Conservation (phyloP, 2,113 vertebrate genomes). For the Sebastes schlegelii region DNA sequence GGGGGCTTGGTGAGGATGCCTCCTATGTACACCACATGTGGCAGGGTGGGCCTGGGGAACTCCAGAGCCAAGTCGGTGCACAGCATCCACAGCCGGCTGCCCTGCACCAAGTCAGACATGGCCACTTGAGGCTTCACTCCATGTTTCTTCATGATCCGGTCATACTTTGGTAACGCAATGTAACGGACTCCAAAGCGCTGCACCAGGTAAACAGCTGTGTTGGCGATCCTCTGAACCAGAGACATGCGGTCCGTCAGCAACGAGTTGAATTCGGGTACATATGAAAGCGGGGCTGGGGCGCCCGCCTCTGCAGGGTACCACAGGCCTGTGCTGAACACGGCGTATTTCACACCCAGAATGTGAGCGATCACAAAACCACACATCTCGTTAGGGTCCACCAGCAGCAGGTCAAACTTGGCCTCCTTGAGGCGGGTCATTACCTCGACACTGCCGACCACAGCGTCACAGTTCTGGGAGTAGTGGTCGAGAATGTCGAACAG, state of each 20-base stretch:
- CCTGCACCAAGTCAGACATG: slow-evolving; percentile 95
- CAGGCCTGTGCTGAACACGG: slow-evolving; percentile 96
- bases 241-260: slow-evolving; percentile 96
- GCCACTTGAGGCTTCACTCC: slow-evolving; percentile 88
- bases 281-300: slow-evolving; percentile 94
- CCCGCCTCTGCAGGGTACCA: slow-evolving; percentile 99
- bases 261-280: slow-evolving; percentile 98
- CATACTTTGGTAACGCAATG: slow-evolving; percentile 95
- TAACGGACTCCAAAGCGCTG: slow-evolving; percentile 95
- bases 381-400: slow-evolving; percentile 99
- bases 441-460: slow-evolving; percentile 90
- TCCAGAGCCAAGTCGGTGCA: slow-evolving; percentile 97
- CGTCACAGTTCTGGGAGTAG: slow-evolving; percentile 96
- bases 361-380: slow-evolving; percentile 98
- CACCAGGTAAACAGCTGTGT: slow-evolving; percentile 92
- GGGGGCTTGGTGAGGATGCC: slow-evolving; percentile 96
- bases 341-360: slow-evolving; percentile 93
- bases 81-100: slow-evolving; percentile 97
- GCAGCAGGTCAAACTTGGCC: slow-evolving; percentile 93
- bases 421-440: slow-evolving; percentile 89
- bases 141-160: slow-evolving; percentile 95
- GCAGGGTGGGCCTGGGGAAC: slow-evolving; percentile 96
- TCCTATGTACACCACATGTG: slow-evolving; percentile 97
- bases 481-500: slow-evolving; percentile 97
- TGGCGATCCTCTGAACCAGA: slow-evolving; percentile 91